Evolutionary conservation across 2,888 invertebrate genomes (phyloP), one percentile per base, ranked within the genome.

Genomic region (Cataglyphis cursor): DNA sequence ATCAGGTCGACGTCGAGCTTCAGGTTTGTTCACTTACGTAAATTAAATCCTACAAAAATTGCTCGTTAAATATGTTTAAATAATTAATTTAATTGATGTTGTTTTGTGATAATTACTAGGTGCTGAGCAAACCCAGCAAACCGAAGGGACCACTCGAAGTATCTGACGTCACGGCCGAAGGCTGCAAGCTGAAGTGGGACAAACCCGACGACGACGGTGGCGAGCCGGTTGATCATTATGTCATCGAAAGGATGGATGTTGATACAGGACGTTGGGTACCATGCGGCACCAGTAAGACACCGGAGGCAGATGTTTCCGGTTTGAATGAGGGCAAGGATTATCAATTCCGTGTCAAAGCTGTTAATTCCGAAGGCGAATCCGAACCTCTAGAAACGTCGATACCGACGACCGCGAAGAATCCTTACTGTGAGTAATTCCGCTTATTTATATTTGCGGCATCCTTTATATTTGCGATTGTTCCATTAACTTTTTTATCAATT

Each of bases 261-360:
- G 98, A 98, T 92, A 97, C 98, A 21, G 99, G 99, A 0, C 96
- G 98, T 87, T 99, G 99, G 99, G 98, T 99, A 35, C 98, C 98
- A 3, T 98, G 99, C 8, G 97, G 97, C 81, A 98, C 97, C 38
- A 96, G 97, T 41, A 97, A 97, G 94, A 96, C 96, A 51, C 98
- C 98, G 0, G 98, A 98, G 93, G 98, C 98, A 66, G 98, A 98
- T 91, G 97, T 98, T 91, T 96, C 97, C 0, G 99, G 99, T 0
- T 96, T 99, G 31, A 98, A 98, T 89, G 99, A 99, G 95, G 99
- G 99, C 91, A 99, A 99, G 95, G 98, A 99, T 93, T 99, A 99
- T 95, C 96, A 98, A 95, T 99, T 99, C 97, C 96, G 99, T 84
- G 99, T 99, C 0, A 98, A 98, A 94, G 99, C 99, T 21, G 97